Conservation (phyloP, 2,888 invertebrate species). For the Synanthedon tipuliformis region DNA sequence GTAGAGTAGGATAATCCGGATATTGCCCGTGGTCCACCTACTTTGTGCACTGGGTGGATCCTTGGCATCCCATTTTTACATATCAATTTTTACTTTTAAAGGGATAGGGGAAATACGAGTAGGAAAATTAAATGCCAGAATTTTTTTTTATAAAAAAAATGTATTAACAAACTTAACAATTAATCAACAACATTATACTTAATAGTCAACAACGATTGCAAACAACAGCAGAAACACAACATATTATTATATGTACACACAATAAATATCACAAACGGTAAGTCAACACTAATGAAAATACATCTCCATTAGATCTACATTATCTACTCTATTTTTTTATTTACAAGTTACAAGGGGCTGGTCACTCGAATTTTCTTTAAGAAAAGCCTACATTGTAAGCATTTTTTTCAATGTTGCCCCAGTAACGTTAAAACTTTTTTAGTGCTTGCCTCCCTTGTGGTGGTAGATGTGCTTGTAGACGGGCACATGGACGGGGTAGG, state of each 20-base stretch:
- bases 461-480: conserved; percentile 81
- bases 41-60: too few relatives aligned
- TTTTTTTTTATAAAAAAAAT: background rate
- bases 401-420: conserved; percentile 15
- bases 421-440: conserved; percentile 13
- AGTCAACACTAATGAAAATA: conserved; percentile 40
- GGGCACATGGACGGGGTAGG: conserved; percentile 80
- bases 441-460: conserved; percentile 68
- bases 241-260: conserved; percentile 41
- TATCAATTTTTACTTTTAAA: too few relatives aligned
- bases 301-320: conserved; percentile 49
- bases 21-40: too few relatives aligned
- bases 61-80: too few relatives aligned
- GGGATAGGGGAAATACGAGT: too few relatives aligned
- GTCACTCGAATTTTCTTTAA: background rate
- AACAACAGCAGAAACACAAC: conserved; percentile 47
- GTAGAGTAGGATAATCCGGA: too few relatives aligned
- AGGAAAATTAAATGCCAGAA: background rate
- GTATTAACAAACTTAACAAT: conserved; percentile 4
- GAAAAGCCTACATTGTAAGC: conserved; percentile 16
- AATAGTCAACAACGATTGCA: conserved; percentile 61
- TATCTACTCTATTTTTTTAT: conserved; percentile 28
- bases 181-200: conserved; percentile 56
- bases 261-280: conserved; percentile 65
- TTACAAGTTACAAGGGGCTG: conserved; percentile 37